Evolutionary conservation across 1,140 invertebrate genomes (phyloP).

Genomic region (Helicoverpa armigera): DNA sequence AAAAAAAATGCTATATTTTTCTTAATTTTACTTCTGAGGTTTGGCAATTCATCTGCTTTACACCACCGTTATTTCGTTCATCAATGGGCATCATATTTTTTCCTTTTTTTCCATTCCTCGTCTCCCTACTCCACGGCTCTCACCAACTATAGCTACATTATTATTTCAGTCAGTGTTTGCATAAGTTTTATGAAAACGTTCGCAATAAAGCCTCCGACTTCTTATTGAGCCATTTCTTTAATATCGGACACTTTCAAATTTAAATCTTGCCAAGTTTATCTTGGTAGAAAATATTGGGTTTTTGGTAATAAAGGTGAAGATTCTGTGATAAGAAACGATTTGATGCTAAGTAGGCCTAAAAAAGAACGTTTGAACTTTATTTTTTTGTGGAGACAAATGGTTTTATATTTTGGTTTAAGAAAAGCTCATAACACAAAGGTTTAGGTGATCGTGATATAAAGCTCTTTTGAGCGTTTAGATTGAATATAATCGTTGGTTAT

Average conservation of each 20-base stretch:
- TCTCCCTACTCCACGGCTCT: constrained; percentile 7
- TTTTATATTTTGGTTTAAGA: too few relatives aligned
- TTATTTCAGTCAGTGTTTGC: constrained; percentile 53
- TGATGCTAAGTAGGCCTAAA: neutral
- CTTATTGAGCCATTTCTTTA: constrained; percentile 50
- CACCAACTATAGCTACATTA: constrained; percentile 48
- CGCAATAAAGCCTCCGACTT: constrained; percentile 35
- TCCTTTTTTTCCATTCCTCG: neutral
- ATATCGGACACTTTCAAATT: constrained; percentile 51
- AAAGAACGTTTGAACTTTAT: neutral
- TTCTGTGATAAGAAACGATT: neutral
- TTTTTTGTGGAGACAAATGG: too few relatives aligned
- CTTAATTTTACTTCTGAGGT: too few relatives aligned
- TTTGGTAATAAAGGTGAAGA: neutral
- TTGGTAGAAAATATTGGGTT: constrained; percentile 15
- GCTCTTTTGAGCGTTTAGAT: too few relatives aligned
- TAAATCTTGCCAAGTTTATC: constrained; percentile 39
- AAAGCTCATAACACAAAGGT: too few relatives aligned
- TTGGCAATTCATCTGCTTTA: neutral
- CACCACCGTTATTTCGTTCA: neutral
- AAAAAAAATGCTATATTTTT: too few relatives aligned
- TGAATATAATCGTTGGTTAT: too few relatives aligned
- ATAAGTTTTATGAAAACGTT: constrained; percentile 53
- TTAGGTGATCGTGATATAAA: too few relatives aligned
- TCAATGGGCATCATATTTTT: neutral